Percentiles rank a stretch among this genome's conserved stretches.
These are phyloP conservation scores for Trissolcus japonicus DNA, from an alignment of 2,888 invertebrate species.

Conservation along the genomic window DNA sequence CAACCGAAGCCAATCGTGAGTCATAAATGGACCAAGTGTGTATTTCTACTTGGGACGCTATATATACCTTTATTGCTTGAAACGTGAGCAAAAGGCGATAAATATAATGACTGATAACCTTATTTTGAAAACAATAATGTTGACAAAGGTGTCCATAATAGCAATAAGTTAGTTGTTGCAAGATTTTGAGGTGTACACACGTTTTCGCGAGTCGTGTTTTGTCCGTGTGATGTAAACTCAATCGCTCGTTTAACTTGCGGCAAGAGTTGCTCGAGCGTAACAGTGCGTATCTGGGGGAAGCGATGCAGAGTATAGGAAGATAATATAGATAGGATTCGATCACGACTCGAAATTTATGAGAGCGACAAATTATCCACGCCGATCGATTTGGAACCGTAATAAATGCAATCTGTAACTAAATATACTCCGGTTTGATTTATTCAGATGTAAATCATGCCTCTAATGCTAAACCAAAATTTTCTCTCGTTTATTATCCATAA, in stretches of 20 bases:
- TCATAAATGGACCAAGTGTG: too few species aligned
- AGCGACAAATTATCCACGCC: slow-evolving; percentile 46
- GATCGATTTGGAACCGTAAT: slow-evolving; percentile 20
- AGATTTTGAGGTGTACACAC: slow-evolving; percentile 45
- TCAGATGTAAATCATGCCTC: slow-evolving; percentile 12
- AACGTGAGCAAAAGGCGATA: slow-evolving; percentile 28
- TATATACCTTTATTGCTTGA: neutral
- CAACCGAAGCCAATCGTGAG: too few species aligned
- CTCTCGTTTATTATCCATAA: slow-evolving; percentile 18
- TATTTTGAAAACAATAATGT: slow-evolving; percentile 48
- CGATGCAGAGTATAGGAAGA: slow-evolving; percentile 49
- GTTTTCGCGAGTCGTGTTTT: slow-evolving; percentile 58
- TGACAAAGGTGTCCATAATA: slow-evolving; percentile 51
- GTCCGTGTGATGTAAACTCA: slow-evolving; percentile 58
- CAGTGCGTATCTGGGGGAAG: slow-evolving; percentile 57
- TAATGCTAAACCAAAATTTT: slow-evolving; percentile 8
- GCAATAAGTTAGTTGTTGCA: slow-evolving; percentile 36
- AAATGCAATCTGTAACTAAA: slow-evolving; percentile 40
- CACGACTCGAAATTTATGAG: slow-evolving; percentile 47
- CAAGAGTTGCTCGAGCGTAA: slow-evolving; percentile 60
- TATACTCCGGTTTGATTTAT: slow-evolving; percentile 23
- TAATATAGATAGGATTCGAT: slow-evolving; percentile 53
- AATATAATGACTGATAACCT: slow-evolving; percentile 30
- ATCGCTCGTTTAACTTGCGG: slow-evolving; percentile 62
- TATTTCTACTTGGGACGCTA: too few species aligned